A percentile compares a stretch with the other conserved stretches of the same genome.
Conservation (phyloP, 2,797 vertebrate genomes). For the Enteromius treurensis region DNA sequence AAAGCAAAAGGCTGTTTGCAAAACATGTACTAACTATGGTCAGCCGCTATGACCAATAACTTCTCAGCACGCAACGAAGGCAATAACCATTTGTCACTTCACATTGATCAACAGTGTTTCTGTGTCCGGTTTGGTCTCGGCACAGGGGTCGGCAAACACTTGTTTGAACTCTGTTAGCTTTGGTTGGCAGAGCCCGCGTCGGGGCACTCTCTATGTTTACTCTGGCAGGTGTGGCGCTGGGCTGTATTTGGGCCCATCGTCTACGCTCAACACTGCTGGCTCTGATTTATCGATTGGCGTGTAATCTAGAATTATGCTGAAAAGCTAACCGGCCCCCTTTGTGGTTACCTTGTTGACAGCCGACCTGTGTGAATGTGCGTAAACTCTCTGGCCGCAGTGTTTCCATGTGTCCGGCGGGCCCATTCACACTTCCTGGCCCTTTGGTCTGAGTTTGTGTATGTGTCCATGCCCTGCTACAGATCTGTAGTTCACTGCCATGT, state of each 20-base stretch:
- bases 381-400: constrained; percentile 13
- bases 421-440: constrained; percentile 20
- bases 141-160: constrained; percentile 21
- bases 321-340: constrained; percentile 74
- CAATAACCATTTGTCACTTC: constrained; percentile 19
- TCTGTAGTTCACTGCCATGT: constrained; percentile 33
- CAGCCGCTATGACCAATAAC: constrained; percentile 13
- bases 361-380: constrained; percentile 55
- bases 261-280: constrained; percentile 23
- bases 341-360: constrained; percentile 68
- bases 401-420: constrained; percentile 3
- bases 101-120: constrained; percentile 25
- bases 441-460: constrained; percentile 1
- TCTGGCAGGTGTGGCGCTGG: constrained; percentile 42
- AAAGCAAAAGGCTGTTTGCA: constrained; percentile 34
- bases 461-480: constrained; percentile 10
- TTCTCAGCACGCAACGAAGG: background rate
- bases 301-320: constrained; percentile 75
- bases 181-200: constrained; percentile 33
- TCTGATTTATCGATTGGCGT: constrained; percentile 75
- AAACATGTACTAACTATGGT: background rate
- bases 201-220: constrained; percentile 47
- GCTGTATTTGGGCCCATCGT: constrained; percentile 36
- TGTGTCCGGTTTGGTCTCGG: constrained; percentile 23
- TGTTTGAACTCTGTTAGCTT: constrained; percentile 27